A percentile compares a stretch with the other conserved stretches of the same genome.
These are phyloP conservation scores for Cyanistes caeruleus DNA, from an alignment of 2,113 vertebrate genomes.

Conservation along the genomic window DNA sequence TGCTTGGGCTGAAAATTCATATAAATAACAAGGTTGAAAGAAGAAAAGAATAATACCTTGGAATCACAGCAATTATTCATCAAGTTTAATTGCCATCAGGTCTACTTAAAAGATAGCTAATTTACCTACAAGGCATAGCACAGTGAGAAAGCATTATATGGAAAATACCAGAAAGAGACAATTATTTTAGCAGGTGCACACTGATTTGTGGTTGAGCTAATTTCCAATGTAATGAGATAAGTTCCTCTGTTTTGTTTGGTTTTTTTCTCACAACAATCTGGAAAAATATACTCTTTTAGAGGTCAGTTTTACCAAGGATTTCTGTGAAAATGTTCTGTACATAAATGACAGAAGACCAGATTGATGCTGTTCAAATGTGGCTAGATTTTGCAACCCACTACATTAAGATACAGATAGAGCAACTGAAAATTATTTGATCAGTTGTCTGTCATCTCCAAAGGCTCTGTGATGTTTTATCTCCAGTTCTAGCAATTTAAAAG, in stretches of 20 bases:
- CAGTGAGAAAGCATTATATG: not conserved
- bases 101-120: not conserved
- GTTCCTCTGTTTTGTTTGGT: not conserved
- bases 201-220: not conserved
- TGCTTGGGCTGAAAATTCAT: constrained; percentile 28
- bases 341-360: not conserved
- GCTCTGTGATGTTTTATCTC: not conserved
- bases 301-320: not conserved
- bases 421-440: not conserved
- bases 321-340: not conserved
- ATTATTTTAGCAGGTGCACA: constrained; percentile 21
- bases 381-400: not conserved
- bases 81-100: constrained; percentile 48
- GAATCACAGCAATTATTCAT: constrained; percentile 27
- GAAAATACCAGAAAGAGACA: not conserved
- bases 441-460: not conserved
- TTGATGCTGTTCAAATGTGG: not conserved
- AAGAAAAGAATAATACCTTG: constrained; percentile 41
- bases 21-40: constrained; percentile 20
- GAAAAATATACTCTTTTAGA: not conserved
- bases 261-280: not conserved
- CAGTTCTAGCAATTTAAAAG: not conserved
- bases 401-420: not conserved
- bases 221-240: not conserved
- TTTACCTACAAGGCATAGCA: not conserved